Conservation (phyloP, 2,113 vertebrate species). For the Monopterus albus region DNA sequence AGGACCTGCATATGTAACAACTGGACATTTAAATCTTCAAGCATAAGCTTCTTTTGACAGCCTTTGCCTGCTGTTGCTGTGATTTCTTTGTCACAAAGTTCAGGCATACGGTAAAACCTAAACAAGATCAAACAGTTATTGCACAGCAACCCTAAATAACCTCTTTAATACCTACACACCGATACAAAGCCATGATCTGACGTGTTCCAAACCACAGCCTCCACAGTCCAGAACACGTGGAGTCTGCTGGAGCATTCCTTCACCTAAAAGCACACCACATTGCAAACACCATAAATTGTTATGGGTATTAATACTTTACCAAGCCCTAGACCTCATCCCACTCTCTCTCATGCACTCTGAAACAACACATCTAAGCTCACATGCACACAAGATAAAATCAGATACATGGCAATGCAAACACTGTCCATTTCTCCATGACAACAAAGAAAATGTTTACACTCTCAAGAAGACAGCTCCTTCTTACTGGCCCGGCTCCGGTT, state of each 20-base stretch:
- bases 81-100: conserved; percentile 47
- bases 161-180: conserved; percentile 31
- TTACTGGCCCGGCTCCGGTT: conserved; percentile 56
- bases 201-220: conserved; percentile 44
- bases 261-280: conserved; percentile 38
- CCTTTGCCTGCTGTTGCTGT: not conserved
- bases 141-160: conserved; percentile 36
- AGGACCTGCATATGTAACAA: conserved; percentile 20
- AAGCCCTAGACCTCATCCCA: conserved; percentile 7
- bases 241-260: conserved; percentile 48
- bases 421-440: conserved; percentile 68
- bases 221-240: conserved; percentile 45
- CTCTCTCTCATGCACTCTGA: conserved; percentile 19
- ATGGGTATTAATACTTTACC: conserved; percentile 41
- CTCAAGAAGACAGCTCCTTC: conserved; percentile 40
- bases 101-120: conserved; percentile 20
- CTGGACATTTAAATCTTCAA: conserved; percentile 38
- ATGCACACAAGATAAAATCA: conserved; percentile 26
- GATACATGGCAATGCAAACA: conserved; percentile 53
- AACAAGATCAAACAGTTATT: conserved; percentile 47
- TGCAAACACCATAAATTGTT: conserved; percentile 27
- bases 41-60: conserved; percentile 41
- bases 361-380: conserved; percentile 5
- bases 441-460: conserved; percentile 75
- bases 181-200: conserved; percentile 21